phyloP scores from a whole-genome alignment of 35 echinoderm and acorn worm genomes.

The Ptychodera flava region DNA sequence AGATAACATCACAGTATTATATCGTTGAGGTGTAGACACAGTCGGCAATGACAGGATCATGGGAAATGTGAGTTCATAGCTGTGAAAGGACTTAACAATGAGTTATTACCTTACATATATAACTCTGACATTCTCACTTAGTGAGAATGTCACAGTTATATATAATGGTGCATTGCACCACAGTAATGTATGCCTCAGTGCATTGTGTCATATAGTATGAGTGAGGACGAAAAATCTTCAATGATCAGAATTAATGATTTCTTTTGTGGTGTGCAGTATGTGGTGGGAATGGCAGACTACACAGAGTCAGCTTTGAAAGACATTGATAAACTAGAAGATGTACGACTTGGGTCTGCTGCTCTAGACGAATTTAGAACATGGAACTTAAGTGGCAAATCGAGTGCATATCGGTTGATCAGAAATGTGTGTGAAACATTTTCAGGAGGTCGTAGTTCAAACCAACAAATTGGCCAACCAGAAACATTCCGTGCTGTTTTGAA shows the following conservation, averaged over 20 bases:
- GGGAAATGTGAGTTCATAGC: no score
- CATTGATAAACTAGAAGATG: neutral
- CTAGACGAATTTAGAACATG: neutral
- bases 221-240: slow-evolving; percentile 18
- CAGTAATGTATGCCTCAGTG: no score
- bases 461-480: neutral
- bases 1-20: no score
- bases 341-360: neutral
- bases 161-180: no score
- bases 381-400: neutral
- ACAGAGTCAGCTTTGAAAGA: slow-evolving; percentile 12
- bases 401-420: neutral
- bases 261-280: slow-evolving; percentile 19
- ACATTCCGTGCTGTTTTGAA: neutral
- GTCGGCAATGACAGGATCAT: no score
- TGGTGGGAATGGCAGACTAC: slow-evolving; percentile 39
- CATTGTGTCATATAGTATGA: no score
- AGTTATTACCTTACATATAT: no score
- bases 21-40: no score
- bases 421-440: neutral
- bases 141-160: no score
- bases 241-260: slow-evolving; percentile 38
- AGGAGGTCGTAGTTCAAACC: neutral
- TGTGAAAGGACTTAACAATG: no score
- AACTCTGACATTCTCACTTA: no score